Percentiles rank a stretch among this genome's conserved stretches.
These are phyloP conservation scores for Lucinisca nassula DNA, from an alignment of 2,888 invertebrate genomes.

Conservation along the genomic window DNA sequence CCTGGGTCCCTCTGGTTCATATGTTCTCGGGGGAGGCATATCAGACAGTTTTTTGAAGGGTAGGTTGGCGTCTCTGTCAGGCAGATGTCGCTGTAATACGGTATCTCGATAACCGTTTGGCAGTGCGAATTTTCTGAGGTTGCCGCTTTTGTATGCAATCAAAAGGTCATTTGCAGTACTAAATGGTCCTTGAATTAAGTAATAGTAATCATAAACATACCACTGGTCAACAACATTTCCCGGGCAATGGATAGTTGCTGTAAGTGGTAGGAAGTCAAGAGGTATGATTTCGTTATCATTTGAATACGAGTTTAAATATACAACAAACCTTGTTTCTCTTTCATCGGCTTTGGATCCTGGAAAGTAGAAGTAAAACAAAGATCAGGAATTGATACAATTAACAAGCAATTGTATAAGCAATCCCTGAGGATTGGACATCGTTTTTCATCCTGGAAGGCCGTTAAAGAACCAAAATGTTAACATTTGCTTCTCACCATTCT, in stretches of 20 bases:
- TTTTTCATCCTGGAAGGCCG: too few relatives aligned
- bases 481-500: slow-evolving; percentile 19
- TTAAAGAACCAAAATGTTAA: slow-evolving; percentile 58
- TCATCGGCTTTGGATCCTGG: slow-evolving; percentile 62
- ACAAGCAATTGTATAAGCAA: too few relatives aligned
- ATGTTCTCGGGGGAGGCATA: slow-evolving; percentile 70
- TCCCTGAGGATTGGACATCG: too few relatives aligned
- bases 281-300: slow-evolving; percentile 59
- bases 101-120: slow-evolving; percentile 66
- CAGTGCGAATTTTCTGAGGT: slow-evolving; percentile 59
- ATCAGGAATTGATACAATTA: too few relatives aligned
- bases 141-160: slow-evolving; percentile 60
- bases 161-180: slow-evolving; percentile 56
- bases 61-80: slow-evolving; percentile 51
- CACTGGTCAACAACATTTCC: slow-evolving; percentile 68
- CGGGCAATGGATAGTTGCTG: slow-evolving; percentile 71
- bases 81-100: slow-evolving; percentile 59
- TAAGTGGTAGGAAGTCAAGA: slow-evolving; percentile 70
- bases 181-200: slow-evolving; percentile 76
- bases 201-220: slow-evolving; percentile 72
- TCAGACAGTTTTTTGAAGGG: slow-evolving; percentile 52
- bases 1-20: slow-evolving; percentile 72
- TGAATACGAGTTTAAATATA: slow-evolving; percentile 51
- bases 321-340: slow-evolving; percentile 57
- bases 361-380: slow-evolving; percentile 61